Base-by-base conservation (phyloP, 1,140 invertebrate genomes). In the Euwallacea fornicatus region DNA sequence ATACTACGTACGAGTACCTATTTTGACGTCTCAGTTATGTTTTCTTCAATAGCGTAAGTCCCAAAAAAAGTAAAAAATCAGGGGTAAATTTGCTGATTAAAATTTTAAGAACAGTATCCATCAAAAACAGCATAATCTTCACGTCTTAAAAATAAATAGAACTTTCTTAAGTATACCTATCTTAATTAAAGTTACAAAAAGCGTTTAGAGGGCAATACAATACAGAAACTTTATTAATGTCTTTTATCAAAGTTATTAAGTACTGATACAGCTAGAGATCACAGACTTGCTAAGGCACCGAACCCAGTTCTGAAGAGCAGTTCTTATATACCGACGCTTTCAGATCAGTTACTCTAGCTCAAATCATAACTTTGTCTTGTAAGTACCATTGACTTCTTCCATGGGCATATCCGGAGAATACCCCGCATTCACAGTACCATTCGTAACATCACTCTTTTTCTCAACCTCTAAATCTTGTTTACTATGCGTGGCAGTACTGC, bases 341-440 rank as follows among this genome's bases (percentile, higher is more conserved):
- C 13, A 56, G 16, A 13, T 15, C 54, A 15, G 54, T 69, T 13
- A 50, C 71, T 72, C 68, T 71, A 68, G 72, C 72, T 13, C 16
- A 66, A 70, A 76, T 76, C 75, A 76, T 70, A 75, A 76, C 55
- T 74, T 76, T 11, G 74, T 74, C 55, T 73, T 77, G 59, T 74
- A 74, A 44, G 75, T 66, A n/a, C 73, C 71, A 50, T 77, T 71
- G 1, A 74, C 44, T 47, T 70, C 64, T 55, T 76, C 69, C 68
- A 74, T 75, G 4, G 69, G 69, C 54, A 68, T 53, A 58, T 76
- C 75, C 15, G 54, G 69, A 10, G 56, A 61, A 54, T 73, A 75
- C 2, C 68, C 67, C 6, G 61, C 54, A 58, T 76, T 76, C n/a
- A 69, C 33, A 6, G 73, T 15, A 9, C 75, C 71, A 41, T 66